Evolutionary conservation across 2,797 vertebrate species (phyloP).

Genomic region (Oryzias dopingdopingensis): DNA sequence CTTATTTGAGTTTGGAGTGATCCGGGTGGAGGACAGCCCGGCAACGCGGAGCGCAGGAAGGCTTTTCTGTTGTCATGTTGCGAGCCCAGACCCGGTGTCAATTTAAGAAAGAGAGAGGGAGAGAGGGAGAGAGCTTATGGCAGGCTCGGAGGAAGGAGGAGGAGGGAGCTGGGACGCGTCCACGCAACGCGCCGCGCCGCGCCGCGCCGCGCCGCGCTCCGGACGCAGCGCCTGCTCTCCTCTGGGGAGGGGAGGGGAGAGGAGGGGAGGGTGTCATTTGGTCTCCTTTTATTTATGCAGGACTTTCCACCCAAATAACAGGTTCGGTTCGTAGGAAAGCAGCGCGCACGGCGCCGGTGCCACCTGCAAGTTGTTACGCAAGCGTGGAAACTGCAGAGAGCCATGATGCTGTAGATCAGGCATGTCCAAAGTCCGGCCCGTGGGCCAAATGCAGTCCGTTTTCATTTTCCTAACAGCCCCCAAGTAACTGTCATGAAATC

Average conservation of each 20-base stretch:
- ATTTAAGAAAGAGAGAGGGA: constrained; percentile 76
- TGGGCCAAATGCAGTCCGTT: too few relatives aligned
- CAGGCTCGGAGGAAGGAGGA: constrained; percentile 72
- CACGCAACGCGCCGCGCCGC: constrained; percentile 68
- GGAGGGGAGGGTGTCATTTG: constrained; percentile 17
- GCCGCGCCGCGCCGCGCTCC: constrained; percentile 64
- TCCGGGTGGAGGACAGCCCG: constrained; percentile 65
- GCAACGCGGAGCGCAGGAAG: constrained; percentile 69
- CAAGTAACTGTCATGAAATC: too few relatives aligned
- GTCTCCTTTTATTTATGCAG: constrained; percentile 52
- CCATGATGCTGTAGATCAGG: background rate
- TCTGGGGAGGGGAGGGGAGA: constrained; percentile 1
- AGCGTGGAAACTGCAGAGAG: constrained; percentile 12
- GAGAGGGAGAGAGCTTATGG: constrained; percentile 49
- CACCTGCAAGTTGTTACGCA: constrained; percentile 67
- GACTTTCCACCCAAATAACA: constrained; percentile 84
- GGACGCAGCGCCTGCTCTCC: constrained; percentile 52
- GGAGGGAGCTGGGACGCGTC: constrained; percentile 77
- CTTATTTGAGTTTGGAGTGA: constrained; percentile 70
- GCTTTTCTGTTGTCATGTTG: constrained; percentile 75
- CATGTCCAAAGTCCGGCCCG: too few relatives aligned
- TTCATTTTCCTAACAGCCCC: too few relatives aligned
- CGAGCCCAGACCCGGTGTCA: constrained; percentile 82
- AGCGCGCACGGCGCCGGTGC: constrained; percentile 50
- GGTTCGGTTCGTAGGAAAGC: constrained; percentile 33